Conservation (phyloP, 2,113 vertebrate species). For the Neoarius graeffei region DNA sequence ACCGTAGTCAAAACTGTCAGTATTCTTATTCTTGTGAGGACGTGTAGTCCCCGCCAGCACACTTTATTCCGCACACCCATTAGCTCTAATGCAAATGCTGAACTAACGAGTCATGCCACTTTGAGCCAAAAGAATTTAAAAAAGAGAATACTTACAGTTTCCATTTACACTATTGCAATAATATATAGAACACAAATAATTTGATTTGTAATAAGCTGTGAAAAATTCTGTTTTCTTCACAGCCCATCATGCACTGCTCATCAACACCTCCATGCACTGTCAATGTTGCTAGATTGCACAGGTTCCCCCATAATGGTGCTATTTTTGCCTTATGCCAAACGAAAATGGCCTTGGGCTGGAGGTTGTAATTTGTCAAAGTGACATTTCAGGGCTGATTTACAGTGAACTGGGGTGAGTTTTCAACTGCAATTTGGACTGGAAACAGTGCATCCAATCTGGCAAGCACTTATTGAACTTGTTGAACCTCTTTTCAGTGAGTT, state of each 20-base stretch:
- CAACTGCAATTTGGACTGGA: conserved; percentile 12
- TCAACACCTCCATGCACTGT: not conserved
- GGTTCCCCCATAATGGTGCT: not conserved
- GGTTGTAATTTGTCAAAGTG: conserved; percentile 23
- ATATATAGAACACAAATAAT: not conserved
- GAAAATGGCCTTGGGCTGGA: conserved; percentile 20
- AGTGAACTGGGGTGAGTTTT: conserved; percentile 9
- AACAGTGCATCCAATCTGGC: conserved; percentile 19
- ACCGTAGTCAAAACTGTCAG: not conserved
- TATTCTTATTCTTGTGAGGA: not conserved
- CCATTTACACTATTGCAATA: not conserved
- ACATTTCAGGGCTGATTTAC: conserved; percentile 28
- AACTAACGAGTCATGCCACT: not conserved
- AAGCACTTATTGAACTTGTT: not conserved
- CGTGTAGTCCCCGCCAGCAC: not conserved
- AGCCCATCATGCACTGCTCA: not conserved
- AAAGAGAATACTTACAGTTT: not conserved
- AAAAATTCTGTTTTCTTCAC: not conserved
- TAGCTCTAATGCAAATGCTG: not conserved
- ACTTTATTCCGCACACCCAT: not conserved
- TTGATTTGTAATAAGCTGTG: conserved; percentile 1
- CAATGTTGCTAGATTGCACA: not conserved
- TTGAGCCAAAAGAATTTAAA: not conserved
- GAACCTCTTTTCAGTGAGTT: not conserved
- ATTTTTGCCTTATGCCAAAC: not conserved